A percentile compares a stretch with the other conserved stretches of the same genome.
Conservation (phyloP, 2,888 invertebrate species). For the Minunthozetes semirufus region DNA sequence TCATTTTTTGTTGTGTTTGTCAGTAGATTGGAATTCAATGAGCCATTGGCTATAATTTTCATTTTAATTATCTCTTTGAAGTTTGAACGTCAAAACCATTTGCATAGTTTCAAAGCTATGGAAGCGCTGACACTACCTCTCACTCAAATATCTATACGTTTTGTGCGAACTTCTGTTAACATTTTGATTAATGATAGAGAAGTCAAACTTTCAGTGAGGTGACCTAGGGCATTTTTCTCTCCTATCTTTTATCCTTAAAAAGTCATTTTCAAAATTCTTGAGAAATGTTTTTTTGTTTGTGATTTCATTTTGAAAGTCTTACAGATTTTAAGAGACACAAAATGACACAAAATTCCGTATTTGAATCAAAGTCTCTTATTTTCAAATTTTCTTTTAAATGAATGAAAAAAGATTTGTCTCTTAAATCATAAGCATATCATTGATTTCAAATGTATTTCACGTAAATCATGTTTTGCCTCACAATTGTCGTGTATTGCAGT, state of each 20-base stretch:
- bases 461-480: no score
- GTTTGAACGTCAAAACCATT: slow-evolving; percentile 8
- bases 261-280: neutral
- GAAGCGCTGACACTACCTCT: slow-evolving; percentile 10
- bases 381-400: no score
- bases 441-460: no score
- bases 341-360: neutral
- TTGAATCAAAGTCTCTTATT: neutral
- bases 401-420: no score
- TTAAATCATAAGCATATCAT: no score
- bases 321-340: neutral
- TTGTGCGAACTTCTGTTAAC: neutral
- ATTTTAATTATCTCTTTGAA: slow-evolving; percentile 25
- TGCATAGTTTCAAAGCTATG: neutral
- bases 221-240: neutral
- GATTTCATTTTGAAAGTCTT: neutral
- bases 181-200: slow-evolving; percentile 21
- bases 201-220: neutral
- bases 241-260: neutral
- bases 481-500: no score
- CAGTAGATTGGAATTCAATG: slow-evolving; percentile 15
- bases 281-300: neutral
- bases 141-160: slow-evolving; percentile 8
- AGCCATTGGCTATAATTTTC: slow-evolving; percentile 28
- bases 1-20: neutral